Base-by-base conservation (phyloP, 92 coral and sea anemone species). In the Zoanthus solanderi region DNA sequence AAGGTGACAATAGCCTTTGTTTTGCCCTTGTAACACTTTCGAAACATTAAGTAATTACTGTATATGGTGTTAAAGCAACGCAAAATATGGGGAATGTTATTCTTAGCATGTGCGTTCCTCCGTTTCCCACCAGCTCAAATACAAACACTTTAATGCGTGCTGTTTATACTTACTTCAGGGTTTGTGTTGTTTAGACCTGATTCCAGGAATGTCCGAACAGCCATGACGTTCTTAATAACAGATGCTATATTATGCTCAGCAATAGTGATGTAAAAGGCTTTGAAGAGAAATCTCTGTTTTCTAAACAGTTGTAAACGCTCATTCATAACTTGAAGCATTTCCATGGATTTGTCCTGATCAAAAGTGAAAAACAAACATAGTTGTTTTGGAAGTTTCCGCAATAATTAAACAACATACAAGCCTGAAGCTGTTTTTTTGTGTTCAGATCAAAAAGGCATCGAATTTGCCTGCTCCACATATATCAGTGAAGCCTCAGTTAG, bases 191-290 rank as follows among this genome's bases (percentile, higher is more conserved):
- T 65, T 18, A 57, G 45, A 18, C 44, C 60, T 12, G 34, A 11
- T 11, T 67, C 16, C 12, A 56, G 69, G 4, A 5, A 28, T 37
- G 31, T 66, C 15, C 14, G 44, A 42, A 58, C 85, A 1, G 52
- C 54, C 58, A 81, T 48, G 11, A 18, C 75, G 32, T 45, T 81
- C 15, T 29, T 29, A 28, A 81, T 66, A 10, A 58, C 85, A 45
- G 85, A 63, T 11, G 47, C 85, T n/a, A 81, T 66, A 57, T 81
- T 81, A 29, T 71, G 23, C 23, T 81, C 74, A 1, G 85, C 75
- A 45, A 81, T 81, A 9, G 66, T 44, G n/a, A 81, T 66, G 75
- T 81, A 66, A 47, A 54, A 7, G 47, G 75, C 85, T 66, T 81
- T 75, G 18, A 75, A 81, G 42, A 81, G 85, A 48, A 63, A 58